Evolutionary conservation across 2,797 vertebrate species (phyloP).

Genomic region (Selene dorsalis): DNA sequence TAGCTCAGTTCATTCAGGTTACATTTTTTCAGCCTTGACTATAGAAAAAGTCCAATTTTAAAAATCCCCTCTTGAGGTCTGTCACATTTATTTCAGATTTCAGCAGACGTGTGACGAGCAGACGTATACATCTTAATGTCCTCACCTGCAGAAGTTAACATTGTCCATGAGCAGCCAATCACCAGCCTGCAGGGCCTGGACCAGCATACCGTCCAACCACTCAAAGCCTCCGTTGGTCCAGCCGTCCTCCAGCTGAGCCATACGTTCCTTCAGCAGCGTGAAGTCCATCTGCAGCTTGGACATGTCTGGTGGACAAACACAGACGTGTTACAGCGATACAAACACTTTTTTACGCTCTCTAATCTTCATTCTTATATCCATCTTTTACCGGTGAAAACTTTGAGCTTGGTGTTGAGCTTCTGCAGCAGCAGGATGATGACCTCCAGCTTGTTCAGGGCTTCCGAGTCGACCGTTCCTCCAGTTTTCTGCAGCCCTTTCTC

Average conservation of each 20-base stretch:
- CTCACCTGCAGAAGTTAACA: conserved; percentile 98
- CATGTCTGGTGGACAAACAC: conserved; percentile 86
- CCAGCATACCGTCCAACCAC: conserved; percentile 96
- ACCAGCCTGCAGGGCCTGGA: conserved; percentile 92
- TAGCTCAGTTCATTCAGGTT: background rate
- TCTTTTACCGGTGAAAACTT: conserved; percentile 83
- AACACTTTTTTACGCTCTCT: background rate
- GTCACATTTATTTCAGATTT: too few species aligned
- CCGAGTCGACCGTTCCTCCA: conserved; percentile 84
- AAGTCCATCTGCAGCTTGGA: conserved; percentile 92
- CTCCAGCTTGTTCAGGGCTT: conserved; percentile 93
- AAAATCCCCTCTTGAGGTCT: too few species aligned
- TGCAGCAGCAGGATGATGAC: conserved; percentile 91
- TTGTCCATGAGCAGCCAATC: conserved; percentile 99
- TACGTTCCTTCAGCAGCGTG: conserved; percentile 88
- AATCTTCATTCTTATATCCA: background rate
- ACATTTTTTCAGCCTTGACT: background rate
- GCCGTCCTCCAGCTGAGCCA: conserved; percentile 87
- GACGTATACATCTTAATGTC: background rate
- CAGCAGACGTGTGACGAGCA: too few species aligned
- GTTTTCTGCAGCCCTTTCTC: conserved; percentile 86
- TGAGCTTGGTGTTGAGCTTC: conserved; percentile 94
- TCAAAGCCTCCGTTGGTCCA: conserved; percentile 92
- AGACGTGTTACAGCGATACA: background rate
- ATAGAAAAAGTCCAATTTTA: background rate